A percentile compares a stretch with the other conserved stretches of the same genome.
These are phyloP conservation scores for Pogonognathellus flavescens DNA, from an alignment of 1,140 invertebrate genomes.

Conservation along the genomic window DNA sequence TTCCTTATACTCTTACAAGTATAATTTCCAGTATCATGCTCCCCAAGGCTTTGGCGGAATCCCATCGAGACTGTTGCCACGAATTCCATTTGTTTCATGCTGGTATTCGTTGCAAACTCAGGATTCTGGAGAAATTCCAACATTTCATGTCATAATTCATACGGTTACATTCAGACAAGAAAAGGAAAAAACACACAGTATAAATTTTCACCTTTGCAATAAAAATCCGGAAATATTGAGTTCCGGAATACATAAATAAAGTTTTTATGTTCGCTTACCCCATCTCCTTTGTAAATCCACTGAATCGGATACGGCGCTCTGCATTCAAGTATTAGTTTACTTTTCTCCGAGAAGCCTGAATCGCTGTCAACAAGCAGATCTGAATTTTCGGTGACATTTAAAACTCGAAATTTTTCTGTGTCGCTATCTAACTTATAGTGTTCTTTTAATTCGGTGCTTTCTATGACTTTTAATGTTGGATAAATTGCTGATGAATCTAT, in stretches of 20 bases:
- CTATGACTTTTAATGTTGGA: not conserved
- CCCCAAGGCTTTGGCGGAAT: not conserved
- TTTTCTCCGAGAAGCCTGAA: not conserved
- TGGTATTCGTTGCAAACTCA: constrained; percentile 46
- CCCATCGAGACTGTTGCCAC: constrained; percentile 43
- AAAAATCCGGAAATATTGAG: no score
- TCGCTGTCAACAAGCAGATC: not conserved
- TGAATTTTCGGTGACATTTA: constrained; percentile 11
- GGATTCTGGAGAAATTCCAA: not conserved
- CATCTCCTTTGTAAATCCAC: constrained; percentile 48
- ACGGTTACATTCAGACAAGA: no score
- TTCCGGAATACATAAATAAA: no score
- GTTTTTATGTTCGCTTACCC: not conserved
- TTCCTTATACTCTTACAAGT: constrained; percentile 49
- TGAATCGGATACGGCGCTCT: constrained; percentile 45
- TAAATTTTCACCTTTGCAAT: no score
- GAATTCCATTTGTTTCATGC: not conserved
- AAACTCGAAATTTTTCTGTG: not conserved
- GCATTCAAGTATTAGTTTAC: constrained; percentile 36
- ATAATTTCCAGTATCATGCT: constrained; percentile 55
- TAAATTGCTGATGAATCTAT: not conserved
- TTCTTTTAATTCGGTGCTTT: not conserved
- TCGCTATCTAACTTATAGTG: not conserved
- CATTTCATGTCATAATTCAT: no score
- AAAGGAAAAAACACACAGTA: no score